Evolutionary conservation across 1,140 invertebrate species (phyloP), one percentile per base, ranked within the genome.

Genomic region (Dufourea novaeangliae): DNA sequence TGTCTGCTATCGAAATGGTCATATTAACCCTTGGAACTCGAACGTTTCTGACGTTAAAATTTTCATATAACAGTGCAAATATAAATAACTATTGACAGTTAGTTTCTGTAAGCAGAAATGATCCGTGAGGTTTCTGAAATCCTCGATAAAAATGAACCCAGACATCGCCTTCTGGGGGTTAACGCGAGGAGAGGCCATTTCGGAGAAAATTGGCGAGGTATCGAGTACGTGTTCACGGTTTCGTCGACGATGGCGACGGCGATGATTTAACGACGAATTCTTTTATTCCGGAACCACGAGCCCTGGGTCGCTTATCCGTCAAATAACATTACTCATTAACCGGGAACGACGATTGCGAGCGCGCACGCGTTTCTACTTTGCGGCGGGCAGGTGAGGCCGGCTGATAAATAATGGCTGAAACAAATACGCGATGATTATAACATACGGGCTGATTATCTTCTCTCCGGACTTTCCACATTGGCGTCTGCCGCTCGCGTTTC

Each of bases 391-490:
- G 90, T 91, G 89, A 88, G 87, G 86, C 87, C n/a, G 80, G 79
- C 61, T 79, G 88, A 89, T 87, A 90, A 87, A 90, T 91, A 90
- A 89, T 88, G 84, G 66, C 70, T 90, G 86, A 86, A 91, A 91
- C 89, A 91, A 90, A 91, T 91, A 89, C 90, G 83, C 70, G 82
- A 83, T 83, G 88, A 90, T 90, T 91, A 84, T 89, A 90, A 85
- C 88, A 91, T 91, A 91, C 89, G 90, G 90, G 90, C 78, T 87
- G 89, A 91, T 91, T 91, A 91, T 91, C 90, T 88, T 66, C 59
- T 79, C 76, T 79, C 72, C 84, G 88, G 85, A 90, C 90, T 91
- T 91, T 91, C 90, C 87, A 90, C 83, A 88, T 88, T 84, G 84
- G 88, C 84, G 87, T 86, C 80, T 84, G 86, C 82, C 82, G 78